phyloP scores from a whole-genome alignment of 2,113 vertebrate genomes.

The Dicrurus megarhynchus region DNA sequence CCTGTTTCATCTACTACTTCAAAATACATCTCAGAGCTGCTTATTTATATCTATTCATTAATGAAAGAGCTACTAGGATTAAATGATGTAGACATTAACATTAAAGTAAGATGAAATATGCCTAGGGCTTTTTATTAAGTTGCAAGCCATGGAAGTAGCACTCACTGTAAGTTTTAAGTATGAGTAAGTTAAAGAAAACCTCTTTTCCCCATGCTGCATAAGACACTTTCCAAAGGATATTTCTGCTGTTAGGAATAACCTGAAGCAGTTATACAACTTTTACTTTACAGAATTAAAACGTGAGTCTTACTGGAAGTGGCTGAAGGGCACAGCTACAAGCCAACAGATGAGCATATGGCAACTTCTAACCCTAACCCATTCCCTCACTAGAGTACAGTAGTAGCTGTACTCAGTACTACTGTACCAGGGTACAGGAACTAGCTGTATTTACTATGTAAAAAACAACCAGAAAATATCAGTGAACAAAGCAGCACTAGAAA shows the following conservation, averaged over 20 bases:
- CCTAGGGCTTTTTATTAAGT: not conserved
- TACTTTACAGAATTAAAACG: not conserved
- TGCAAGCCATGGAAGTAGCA: not conserved
- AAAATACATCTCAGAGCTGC: not conserved
- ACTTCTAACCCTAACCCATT: not conserved
- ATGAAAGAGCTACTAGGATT: not conserved
- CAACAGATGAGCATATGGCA: not conserved
- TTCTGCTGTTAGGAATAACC: not conserved
- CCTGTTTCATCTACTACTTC: not conserved
- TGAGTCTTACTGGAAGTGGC: not conserved
- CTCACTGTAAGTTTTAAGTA: not conserved
- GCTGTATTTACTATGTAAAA: not conserved
- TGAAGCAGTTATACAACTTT: not conserved
- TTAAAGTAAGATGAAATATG: not conserved
- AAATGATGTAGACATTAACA: not conserved
- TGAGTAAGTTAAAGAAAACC: not conserved
- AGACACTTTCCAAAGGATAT: not conserved
- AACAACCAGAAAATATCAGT: not conserved
- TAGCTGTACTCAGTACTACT: not conserved
- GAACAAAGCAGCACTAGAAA: not conserved
- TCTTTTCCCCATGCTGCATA: accelerated
- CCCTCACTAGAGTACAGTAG: not conserved
- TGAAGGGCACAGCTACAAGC: not conserved
- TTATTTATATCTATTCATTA: not conserved
- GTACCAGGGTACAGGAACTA: not conserved